A percentile compares a stretch with the other conserved stretches of the same genome.
phyloP scores from a whole-genome alignment of 2,797 vertebrate genomes.

The Poecilia picta region DNA sequence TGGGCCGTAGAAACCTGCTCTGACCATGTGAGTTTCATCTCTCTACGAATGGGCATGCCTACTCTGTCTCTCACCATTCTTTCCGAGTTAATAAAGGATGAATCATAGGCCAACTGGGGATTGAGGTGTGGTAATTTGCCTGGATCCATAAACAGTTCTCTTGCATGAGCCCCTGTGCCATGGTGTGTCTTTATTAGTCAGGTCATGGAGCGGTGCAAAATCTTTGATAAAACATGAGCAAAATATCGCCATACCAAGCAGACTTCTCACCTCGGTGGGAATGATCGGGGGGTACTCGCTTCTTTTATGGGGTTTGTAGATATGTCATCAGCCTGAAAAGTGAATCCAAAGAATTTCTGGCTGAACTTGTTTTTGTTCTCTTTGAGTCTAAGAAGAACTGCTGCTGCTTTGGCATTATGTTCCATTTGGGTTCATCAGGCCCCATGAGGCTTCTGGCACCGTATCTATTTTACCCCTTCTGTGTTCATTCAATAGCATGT shows the following conservation, averaged over 20 bases:
- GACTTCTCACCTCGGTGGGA: constrained; percentile 4
- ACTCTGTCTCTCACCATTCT: not conserved
- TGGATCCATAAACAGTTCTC: constrained; percentile 8
- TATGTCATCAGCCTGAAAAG: constrained; percentile 7
- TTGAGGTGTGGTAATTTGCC: constrained; percentile 23
- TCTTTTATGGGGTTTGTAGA: constrained; percentile 5
- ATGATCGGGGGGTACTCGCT: too few relatives aligned
- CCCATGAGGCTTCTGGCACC: not conserved
- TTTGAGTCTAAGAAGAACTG: constrained; percentile 29
- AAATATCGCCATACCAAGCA: constrained; percentile 25
- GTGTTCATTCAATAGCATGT: not conserved
- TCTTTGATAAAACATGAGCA: not conserved
- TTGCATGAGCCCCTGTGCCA: constrained; percentile 22
- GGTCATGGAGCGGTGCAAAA: not conserved
- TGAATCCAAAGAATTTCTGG: constrained; percentile 23
- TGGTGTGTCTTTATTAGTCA: constrained; percentile 19
- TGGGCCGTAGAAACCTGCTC: not conserved
- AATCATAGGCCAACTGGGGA: constrained; percentile 15
- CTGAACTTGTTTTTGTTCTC: constrained; percentile 18
- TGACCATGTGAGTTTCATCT: constrained; percentile 37
- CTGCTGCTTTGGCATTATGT: not conserved
- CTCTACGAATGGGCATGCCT: constrained; percentile 21
- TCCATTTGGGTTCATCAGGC: not conserved
- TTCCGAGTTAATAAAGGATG: constrained; percentile 28
- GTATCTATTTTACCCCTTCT: not conserved